Evolutionary conservation across 2,888 invertebrate species (phyloP).

Genomic region (Amphipyra berbera): DNA sequence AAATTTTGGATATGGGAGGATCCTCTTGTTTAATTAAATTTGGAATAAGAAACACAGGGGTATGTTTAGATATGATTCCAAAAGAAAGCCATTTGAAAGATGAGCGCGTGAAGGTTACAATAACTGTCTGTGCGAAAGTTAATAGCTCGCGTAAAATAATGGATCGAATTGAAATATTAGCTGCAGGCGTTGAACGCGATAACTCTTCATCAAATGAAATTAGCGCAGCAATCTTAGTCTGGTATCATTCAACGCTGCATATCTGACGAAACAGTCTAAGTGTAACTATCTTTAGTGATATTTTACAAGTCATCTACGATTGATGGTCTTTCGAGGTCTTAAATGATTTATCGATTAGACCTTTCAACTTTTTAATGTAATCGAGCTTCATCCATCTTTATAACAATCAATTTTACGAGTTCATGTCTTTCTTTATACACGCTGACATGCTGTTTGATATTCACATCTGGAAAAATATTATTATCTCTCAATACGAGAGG

Average conservation of each 20-base stretch:
- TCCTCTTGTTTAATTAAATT: conserved; percentile 66
- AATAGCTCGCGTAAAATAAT: conserved; percentile 62
- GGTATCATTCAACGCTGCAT: conserved; percentile 10
- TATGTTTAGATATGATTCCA: conserved; percentile 62
- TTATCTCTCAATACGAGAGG: conserved; percentile 27
- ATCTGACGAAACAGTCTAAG: conserved; percentile 46
- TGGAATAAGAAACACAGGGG: conserved; percentile 55
- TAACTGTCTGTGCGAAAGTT: conserved; percentile 66
- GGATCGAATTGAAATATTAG: conserved; percentile 60
- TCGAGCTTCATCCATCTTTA: conserved; percentile 65
- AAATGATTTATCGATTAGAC: conserved; percentile 75
- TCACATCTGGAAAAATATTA: conserved; percentile 51
- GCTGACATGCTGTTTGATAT: conserved; percentile 33
- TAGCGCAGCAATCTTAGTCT: conserved; percentile 22
- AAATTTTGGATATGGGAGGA: conserved; percentile 42
- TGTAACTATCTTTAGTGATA: conserved; percentile 53
- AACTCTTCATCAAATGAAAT: conserved; percentile 62
- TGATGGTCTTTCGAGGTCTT: conserved; percentile 60
- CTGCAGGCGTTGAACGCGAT: conserved; percentile 58
- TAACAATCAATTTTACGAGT: conserved; percentile 62
- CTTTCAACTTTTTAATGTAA: conserved; percentile 66
- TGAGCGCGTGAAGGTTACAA: conserved; percentile 62
- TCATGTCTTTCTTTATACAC: conserved; percentile 47
- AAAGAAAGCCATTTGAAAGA: conserved; percentile 68
- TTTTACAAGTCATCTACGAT: conserved; percentile 61